These are phyloP conservation scores for Drosophila auraria DNA, from an alignment of 1,140 invertebrate species.

Conservation along the genomic window DNA sequence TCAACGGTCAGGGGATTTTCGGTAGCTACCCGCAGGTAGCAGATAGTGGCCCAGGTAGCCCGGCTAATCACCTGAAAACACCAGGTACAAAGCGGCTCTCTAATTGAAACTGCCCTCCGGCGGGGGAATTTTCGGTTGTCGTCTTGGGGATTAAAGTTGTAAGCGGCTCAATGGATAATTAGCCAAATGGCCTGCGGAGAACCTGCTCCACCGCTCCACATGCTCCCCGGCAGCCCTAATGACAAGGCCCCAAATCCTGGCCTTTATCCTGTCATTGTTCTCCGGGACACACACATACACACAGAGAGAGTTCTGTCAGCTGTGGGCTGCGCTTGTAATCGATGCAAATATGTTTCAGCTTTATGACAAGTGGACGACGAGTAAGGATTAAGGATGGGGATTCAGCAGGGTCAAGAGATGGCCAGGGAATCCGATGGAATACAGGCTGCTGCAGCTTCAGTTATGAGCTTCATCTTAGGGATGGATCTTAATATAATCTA, in stretches of 20 bases:
- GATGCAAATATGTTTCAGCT: constrained; percentile 25
- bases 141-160: constrained; percentile 63
- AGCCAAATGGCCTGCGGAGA: constrained; percentile 48
- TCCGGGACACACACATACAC: not conserved
- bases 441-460: not conserved
- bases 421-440: not conserved
- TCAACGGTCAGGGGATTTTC: constrained; percentile 19
- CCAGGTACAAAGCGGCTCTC: constrained; percentile 9
- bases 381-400: not conserved
- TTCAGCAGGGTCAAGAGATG: not conserved
- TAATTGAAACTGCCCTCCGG: constrained; percentile 41
- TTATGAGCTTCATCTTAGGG: no score
- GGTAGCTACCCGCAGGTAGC: constrained; percentile 31
- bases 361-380: constrained; percentile 9
- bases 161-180: constrained; percentile 73
- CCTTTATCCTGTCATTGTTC: constrained; percentile 15
- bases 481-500: no score
- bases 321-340: constrained; percentile 8
- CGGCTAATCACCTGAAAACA: constrained; percentile 13
- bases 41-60: constrained; percentile 1
- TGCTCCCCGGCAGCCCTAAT: not conserved
- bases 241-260: constrained; percentile 4
- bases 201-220: constrained; percentile 16
- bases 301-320: not conserved
- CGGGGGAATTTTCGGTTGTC: constrained; percentile 34